Base-by-base conservation (phyloP, 2,113 vertebrate species). In the Pholis gunnellus region DNA sequence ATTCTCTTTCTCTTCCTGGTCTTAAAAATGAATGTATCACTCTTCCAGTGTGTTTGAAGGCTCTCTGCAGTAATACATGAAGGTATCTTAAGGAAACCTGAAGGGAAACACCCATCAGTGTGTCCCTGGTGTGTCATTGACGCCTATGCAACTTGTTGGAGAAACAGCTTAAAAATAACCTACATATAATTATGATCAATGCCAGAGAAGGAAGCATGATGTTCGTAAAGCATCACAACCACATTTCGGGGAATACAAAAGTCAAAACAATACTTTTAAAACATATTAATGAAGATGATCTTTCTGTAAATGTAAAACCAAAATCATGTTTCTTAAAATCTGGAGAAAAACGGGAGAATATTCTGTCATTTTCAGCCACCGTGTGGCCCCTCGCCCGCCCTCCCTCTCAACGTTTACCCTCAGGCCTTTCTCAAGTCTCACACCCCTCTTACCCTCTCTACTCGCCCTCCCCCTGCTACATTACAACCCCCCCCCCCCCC, bases 331-430 rank as follows among this genome's bases (percentile, higher is more conserved):
- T 31, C 36, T 63, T 38, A 18, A 46, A 68, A 36, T 56, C 20
- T 2, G 10, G 15, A 17, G 6, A 10, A 40, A 50, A 60, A 9
- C 3, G 14, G 6, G 9, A 46, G 25, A 10, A 29, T 29, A 11
- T 73, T 46, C 4, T 11, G 20, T 52, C 18, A 5, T 81, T 78
- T 70, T 6, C 57, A 81, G 74, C 40, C 80, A 11, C 36, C 77
- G 89, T 46, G 85, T 81, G 44, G 14, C 46, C 80, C 93, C 70
- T 13, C 27, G 90, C 71, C 74, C 25, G 72, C 72, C 60, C 85
- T 83, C 77, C 72, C 57, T 31, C 61, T 52, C 38, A 80, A 50
- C 42, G 1, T 82, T 85, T 17, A 64, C 60, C 86, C 76, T 60
- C 59, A 72, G 88, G 86, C 83, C 66, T 75, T 56, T 61, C 76